Evolutionary conservation across 2,888 invertebrate species (phyloP), one percentile per base, ranked within the genome.

Genomic region (Megaustenia siamemsis): DNA sequence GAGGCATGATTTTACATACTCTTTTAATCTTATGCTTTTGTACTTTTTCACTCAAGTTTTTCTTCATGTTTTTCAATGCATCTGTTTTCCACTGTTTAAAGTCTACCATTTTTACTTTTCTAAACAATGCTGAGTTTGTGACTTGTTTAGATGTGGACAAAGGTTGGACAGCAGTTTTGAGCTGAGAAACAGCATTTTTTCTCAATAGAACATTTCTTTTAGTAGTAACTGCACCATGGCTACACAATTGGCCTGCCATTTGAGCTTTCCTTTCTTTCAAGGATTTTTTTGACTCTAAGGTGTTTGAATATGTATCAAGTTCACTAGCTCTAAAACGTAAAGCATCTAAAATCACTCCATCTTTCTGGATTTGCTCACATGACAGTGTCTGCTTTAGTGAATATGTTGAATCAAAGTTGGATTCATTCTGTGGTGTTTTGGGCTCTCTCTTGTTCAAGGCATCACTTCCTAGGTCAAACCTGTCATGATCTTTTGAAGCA

Each of bases 1-100:
- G 1, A 12, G 40, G 12, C n/a, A 45, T 24, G n/a, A 40, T 21
- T n/a, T 77, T 77, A 40, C 21, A 35, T 18, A 76, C 38, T 3
- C n/a, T n/a, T n/a, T 38, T 60, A 8, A 6, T 40, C 8, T 35
- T 32, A 15, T 66, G 32, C 12, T 35, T 69, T 18, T n/a, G 3
- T 53, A 49, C 35, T 40, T 53, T 49, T 40, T 69, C n/a, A n/a
- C 35, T 53, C 15, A 49, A n/a, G 18, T 38, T 49, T 68, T 53
- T 68, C 28, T 80, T 80, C 68, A 80, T 80, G 35, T 38, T 80
- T 69, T 69, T 80, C 38, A 80, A 53, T 4, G n/a, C 69, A 53
- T 69, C 38, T 40, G 49, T 80, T 53, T 21, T 68, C 80, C 68
- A 80, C 0, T 15, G 24, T 28, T 53, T 45, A 6, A 69, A 28